Evolutionary conservation across 2,113 vertebrate species (phyloP), one percentile per base, ranked within the genome.

Genomic region (Aptenodytes patagonicus): DNA sequence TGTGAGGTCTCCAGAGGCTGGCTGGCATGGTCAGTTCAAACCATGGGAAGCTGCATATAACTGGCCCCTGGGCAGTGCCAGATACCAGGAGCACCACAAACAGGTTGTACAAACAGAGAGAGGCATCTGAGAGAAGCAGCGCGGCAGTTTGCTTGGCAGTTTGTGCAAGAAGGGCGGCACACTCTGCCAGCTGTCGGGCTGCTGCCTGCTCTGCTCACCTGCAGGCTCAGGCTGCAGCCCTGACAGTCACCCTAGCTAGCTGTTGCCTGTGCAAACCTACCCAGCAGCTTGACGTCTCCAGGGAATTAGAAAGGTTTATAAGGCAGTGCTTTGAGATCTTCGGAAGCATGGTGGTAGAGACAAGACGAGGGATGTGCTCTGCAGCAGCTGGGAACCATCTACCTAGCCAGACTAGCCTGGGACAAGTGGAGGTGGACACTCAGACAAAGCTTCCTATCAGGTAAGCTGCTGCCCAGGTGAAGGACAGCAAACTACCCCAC

Each of bases 321-420:
- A 42, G 42, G 25, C 36, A 62, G 25, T 31, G 25, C 18, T 64
- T 84, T 32, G 54, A 40, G 15, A 16, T 58, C 34, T 47, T 52
- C 0, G 0, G 20, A 40, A 75, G 9, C 1, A 0, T 42, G 10
- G 5, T 52, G 7, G 20, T 44, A 68, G 28, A 83, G 11, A 51
- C 9, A 11, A 55, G 38, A 17, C 0, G 3, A 73, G 26, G 26
- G 18, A 19, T 72, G 51, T 31, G 25, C 38, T 65, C 62, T 40
- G 34, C 12, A 42, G 51, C n/a, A 87, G 21, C 36, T 4, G 2
- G 51, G n/a, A 94, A 15, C 6, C 12, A 32, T 62, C 47, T 57
- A 21, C 25, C 4, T 22, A 66, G 38, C 8, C 44, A 57, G 13
- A 34, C 11, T 83, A 84, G 17, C 49, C 40, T 61, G 20, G 6